Percentiles rank a stretch among this genome's conserved stretches.
These are phyloP conservation scores for Oxyura jamaicensis DNA, from an alignment of 2,113 vertebrate genomes.

Conservation along the genomic window DNA sequence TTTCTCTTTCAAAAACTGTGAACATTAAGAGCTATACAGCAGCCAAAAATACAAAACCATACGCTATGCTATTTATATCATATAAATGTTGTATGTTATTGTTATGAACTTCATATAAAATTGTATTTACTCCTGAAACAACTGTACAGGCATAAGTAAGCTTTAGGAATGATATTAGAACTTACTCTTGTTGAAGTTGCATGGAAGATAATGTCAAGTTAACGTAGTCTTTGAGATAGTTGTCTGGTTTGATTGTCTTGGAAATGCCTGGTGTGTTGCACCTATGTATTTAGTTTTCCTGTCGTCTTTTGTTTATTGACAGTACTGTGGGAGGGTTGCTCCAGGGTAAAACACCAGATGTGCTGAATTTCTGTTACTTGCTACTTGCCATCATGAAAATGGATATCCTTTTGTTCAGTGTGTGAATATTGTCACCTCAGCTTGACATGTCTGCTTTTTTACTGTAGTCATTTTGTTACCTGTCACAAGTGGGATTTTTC, in stretches of 20 bases:
- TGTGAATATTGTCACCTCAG: constrained; percentile 25
- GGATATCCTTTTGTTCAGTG: background rate
- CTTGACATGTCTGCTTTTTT: background rate
- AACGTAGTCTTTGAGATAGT: background rate
- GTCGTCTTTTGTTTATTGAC: background rate
- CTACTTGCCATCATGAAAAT: constrained; percentile 15
- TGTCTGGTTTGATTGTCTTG: background rate
- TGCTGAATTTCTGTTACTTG: constrained; percentile 2
- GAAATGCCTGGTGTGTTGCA: background rate
- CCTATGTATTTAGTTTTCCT: background rate
- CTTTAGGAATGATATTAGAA: background rate
- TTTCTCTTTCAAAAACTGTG: background rate
- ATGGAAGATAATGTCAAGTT: background rate
- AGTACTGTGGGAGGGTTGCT: background rate
- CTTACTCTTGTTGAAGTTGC: background rate
- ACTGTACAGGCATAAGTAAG: background rate
- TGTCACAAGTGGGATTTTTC: constrained; percentile 11
- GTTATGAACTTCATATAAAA: background rate
- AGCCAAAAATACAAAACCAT: background rate
- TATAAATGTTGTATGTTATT: background rate
- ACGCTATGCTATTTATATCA: background rate
- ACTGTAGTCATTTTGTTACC: background rate
- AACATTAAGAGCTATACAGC: background rate
- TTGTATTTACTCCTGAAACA: background rate
- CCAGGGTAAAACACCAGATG: background rate